These are phyloP conservation scores for Argya squamiceps DNA, from an alignment of 2,797 vertebrate species.

Conservation along the genomic window DNA sequence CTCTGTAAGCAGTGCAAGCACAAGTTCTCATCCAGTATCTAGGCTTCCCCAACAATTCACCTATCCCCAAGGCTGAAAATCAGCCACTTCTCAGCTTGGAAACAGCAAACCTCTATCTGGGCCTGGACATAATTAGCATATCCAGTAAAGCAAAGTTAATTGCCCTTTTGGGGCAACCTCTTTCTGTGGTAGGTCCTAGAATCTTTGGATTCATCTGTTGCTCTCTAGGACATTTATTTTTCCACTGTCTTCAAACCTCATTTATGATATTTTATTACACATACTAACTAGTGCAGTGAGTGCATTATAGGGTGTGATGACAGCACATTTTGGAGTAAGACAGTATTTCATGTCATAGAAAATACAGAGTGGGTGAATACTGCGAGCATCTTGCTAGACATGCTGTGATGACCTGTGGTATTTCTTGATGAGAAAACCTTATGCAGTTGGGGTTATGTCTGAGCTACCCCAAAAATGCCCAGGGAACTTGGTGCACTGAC, in stretches of 20 bases:
- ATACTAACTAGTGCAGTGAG: neutral
- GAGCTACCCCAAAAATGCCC: neutral
- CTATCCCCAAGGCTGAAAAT: neutral
- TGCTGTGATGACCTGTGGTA: neutral
- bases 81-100: neutral
- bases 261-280: neutral
- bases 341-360: neutral
- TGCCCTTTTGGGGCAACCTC: neutral
- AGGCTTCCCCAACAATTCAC: neutral
- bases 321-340: neutral
- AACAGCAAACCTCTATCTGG: neutral
- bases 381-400: neutral
- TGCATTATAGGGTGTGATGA: neutral
- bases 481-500: neutral
- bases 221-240: neutral
- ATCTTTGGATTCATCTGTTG: neutral
- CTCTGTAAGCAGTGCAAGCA: neutral
- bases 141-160: neutral
- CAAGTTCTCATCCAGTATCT: neutral
- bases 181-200: neutral
- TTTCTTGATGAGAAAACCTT: neutral
- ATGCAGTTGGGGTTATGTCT: neutral
- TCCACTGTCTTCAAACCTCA: neutral
- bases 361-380: neutral
- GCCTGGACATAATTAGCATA: neutral